Evolutionary conservation across 2,797 vertebrate species (phyloP).

Genomic region (Poecilia velifera): DNA sequence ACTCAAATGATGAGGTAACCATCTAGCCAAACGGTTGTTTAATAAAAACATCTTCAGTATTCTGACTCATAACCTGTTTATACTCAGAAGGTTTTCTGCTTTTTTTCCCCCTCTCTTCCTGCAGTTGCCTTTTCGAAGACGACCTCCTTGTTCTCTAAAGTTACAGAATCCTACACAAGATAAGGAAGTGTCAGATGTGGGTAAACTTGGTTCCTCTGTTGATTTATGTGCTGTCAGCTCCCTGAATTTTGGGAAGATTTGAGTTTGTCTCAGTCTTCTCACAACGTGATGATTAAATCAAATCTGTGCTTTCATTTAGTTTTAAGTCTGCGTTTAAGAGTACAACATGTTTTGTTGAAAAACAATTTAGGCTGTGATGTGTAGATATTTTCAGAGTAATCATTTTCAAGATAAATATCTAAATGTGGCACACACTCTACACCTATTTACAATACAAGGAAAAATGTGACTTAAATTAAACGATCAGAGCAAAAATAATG

Average conservation of each 20-base stretch:
- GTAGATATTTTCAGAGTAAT: background rate
- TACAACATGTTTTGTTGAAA: background rate
- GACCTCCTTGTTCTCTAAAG: constrained; percentile 67
- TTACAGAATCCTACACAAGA: constrained; percentile 57
- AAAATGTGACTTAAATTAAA: background rate
- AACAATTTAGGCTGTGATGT: background rate
- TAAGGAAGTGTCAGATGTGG: constrained; percentile 62
- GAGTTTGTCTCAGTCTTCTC: constrained; percentile 16
- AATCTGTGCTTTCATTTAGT: background rate
- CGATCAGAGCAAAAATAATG: background rate
- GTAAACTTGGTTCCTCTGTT: constrained; percentile 1
- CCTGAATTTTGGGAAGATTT: background rate
- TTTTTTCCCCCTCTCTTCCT: background rate
- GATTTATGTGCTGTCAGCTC: background rate
- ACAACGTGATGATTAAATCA: constrained; percentile 4
- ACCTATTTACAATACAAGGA: background rate
- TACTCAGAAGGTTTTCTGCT: background rate
- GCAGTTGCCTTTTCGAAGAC: constrained; percentile 58
- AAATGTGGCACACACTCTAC: background rate
- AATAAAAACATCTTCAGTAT: background rate
- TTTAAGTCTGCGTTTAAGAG: background rate
- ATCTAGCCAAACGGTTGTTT: background rate
- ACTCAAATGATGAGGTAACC: constrained; percentile 82
- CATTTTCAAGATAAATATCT: background rate
- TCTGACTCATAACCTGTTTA: background rate